Base-by-base conservation (phyloP, 1,140 invertebrate genomes). In the Limonius californicus region DNA sequence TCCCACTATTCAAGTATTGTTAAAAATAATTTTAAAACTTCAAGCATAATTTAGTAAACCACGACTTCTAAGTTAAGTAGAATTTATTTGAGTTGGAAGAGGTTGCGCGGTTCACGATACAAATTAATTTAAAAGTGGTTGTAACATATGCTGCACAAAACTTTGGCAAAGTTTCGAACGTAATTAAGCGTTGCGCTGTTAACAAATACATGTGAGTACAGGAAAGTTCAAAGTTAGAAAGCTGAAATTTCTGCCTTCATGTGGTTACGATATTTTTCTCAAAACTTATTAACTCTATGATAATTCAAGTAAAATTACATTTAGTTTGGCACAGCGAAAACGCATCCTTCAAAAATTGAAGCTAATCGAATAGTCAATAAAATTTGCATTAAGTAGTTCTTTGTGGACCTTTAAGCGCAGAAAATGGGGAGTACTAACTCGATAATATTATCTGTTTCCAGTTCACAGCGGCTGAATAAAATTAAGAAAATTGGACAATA, bases 401-500 rank as follows among this genome's bases (percentile, higher is more conserved):
- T 12, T 39, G n/a, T 39, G 11, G 8, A 2, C 20, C 19, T 16
- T 19, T 11, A 39, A 42, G 19, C 30, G 2, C 4, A 42, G 18
- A 35, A 12, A 59, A 30, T 11, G 42, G 30, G 21, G 42, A 45
- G 11, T 54, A 14, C 47, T 54, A 60, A 60, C 50, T 60, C 20
- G 47, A 60, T 60, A 60, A 60, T 39, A 54, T 39, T 39, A 39
- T 39, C 35, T 39, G 35, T 14, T 39, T 12, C n/a, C 45, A 54
- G 58, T 60, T 60, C 47, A 54, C 45, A 60, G 47, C 58, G 58
- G 21, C 35, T 54, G 58, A 60, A 53, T 60, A 59, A 30, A 27
- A 59, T 59, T 45, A 59, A 35, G 57, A 42, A 59, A 59, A 59
- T 59, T 59, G 43, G 18, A 42, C 57, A 50, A 59, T 59, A 59